Conservation (phyloP, 2,888 invertebrate genomes). For the Lithodes maja region DNA sequence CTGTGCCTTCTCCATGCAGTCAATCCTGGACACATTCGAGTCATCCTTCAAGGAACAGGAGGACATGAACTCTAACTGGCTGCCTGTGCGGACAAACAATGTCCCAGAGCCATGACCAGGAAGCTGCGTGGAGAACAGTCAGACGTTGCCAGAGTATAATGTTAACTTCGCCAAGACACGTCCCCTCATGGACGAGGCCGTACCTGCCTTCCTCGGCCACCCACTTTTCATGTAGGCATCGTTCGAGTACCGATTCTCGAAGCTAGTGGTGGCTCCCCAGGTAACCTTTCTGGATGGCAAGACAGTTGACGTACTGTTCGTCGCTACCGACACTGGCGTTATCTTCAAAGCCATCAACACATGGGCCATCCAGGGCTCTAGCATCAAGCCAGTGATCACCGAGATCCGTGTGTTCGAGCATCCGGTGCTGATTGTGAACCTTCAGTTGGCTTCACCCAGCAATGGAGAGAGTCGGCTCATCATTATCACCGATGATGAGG, state of each 20-base stretch:
- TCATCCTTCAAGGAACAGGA: neutral
- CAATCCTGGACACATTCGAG: no score
- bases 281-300: no score
- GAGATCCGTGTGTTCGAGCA: constrained; percentile 84
- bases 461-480: constrained; percentile 82
- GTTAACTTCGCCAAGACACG: constrained; percentile 97
- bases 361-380: constrained; percentile 60
- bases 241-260: no score
- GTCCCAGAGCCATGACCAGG: no score
- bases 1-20: no score
- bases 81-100: constrained; percentile 72
- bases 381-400: constrained; percentile 83
- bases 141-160: constrained; percentile 75
- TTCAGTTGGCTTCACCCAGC: constrained; percentile 75
- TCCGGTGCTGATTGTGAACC: constrained; percentile 72
- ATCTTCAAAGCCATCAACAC: no score
- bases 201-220: no score
- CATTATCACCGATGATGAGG: constrained; percentile 81
- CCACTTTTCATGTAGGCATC: no score
- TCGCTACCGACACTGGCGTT: no score
- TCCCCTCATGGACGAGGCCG: constrained; percentile 71
- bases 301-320: no score
- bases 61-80: constrained; percentile 71
- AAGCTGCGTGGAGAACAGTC: no score
- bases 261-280: no score